Evolutionary conservation across 1,140 invertebrate species (phyloP).

Genomic region (Campoletis sonorensis): DNA sequence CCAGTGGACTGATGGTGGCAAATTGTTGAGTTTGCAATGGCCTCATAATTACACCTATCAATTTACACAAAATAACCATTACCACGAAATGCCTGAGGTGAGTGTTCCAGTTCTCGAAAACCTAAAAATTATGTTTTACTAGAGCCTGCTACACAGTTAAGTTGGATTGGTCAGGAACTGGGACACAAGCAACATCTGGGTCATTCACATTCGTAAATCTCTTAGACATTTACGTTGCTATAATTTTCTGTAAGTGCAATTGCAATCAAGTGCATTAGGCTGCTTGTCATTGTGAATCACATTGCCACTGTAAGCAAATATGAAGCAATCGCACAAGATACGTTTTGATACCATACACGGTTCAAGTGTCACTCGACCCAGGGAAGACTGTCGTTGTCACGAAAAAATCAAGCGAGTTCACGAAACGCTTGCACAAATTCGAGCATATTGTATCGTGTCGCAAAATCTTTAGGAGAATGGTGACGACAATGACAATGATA

Average conservation of each 20-base stretch:
- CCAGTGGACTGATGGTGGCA: background rate
- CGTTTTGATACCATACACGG: constrained; percentile 6
- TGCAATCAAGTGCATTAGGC: background rate
- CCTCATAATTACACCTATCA: background rate
- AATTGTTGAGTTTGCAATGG: background rate
- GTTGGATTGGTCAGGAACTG: background rate
- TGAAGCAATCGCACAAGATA: background rate
- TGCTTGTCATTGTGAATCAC: background rate
- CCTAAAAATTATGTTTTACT: background rate
- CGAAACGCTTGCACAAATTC: constrained; percentile 35
- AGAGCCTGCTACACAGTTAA: background rate
- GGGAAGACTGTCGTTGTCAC: constrained; percentile 28
- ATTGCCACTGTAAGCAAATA: background rate
- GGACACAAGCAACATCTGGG: background rate
- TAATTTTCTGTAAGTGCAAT: constrained; percentile 6
- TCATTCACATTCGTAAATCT: background rate
- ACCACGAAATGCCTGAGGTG: background rate
- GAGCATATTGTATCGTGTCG: too few relatives aligned
- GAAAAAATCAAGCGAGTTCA: constrained; percentile 2
- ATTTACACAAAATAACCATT: background rate
- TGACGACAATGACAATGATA: constrained; percentile 35
- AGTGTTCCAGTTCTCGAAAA: background rate
- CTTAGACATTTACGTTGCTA: background rate
- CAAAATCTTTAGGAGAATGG: background rate
- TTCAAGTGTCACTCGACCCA: background rate